Base-by-base conservation (phyloP, 2,797 vertebrate genomes). In the Bovichtus diacanthus region DNA sequence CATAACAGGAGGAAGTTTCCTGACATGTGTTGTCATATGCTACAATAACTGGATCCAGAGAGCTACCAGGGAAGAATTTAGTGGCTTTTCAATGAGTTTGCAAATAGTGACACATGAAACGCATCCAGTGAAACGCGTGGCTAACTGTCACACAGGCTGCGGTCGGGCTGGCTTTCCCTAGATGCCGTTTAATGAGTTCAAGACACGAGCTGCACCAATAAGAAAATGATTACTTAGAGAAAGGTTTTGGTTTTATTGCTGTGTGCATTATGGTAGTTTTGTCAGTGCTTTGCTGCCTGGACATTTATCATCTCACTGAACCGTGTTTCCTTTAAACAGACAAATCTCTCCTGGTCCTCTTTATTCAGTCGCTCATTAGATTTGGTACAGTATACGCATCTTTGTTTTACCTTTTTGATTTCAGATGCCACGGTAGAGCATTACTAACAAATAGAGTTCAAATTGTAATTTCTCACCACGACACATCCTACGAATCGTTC, bases 341-440 rank as follows among this genome's bases (percentile, higher is more conserved):
- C 95, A 93, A 95, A 95, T 91, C 94, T 96, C 88, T 96, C 95
- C 94, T 96, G 95, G 95, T 95, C 95, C 6, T 95, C 95, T 94
- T 93, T 96, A 93, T 96, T 96, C 94, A 96, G 95, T 96, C 95
- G 94, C 88, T 95, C 95, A n/a, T 93, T 96, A 96, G 95, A 95
- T 93, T 94, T 95, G 95, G 95, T 96, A 96, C 94, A 95, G 95
- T 96, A 96, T 96, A 78, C 41, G 66, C 9, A 62, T 84, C 84
- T 87, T 87, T 85, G 60, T 84, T 72, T 81, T 68, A 46, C 61
- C 68, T 78, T 58, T 39, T 64, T 80, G 25, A 62, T 72, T 77
- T 70, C 88, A 90, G 83, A 82, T 18, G 43, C 81, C 80, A 82
- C 73, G 0, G 21, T 94, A 89, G 85, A 80, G 67, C 76, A 50